Conservation (phyloP, 2,113 vertebrate species). For the Corvus hawaiiensis region DNA sequence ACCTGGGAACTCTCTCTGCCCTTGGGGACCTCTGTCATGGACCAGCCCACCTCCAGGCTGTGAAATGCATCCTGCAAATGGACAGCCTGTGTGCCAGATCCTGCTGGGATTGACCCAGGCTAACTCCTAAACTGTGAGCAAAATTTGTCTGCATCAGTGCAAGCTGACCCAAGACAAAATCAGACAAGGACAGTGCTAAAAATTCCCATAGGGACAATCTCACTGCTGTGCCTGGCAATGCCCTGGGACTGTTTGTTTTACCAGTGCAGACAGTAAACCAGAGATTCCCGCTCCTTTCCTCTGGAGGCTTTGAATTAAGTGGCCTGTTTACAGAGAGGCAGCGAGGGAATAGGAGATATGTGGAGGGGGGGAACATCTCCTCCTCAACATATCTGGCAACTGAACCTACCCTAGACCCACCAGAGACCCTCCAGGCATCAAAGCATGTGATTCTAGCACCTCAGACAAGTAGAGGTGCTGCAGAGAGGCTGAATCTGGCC, state of each 20-base stretch:
- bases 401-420: neutral
- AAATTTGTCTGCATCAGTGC: neutral
- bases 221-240: neutral
- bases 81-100: neutral
- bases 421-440: neutral
- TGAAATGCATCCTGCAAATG: neutral
- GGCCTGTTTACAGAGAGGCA: neutral
- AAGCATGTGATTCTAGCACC: neutral
- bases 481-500: neutral
- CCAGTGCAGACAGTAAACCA: neutral
- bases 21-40: neutral
- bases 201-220: neutral
- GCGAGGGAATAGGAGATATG: rapidly evolving
- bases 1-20: neutral
- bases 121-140: neutral
- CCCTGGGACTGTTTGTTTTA: slow-evolving; percentile 20
- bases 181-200: neutral
- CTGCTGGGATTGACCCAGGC: neutral
- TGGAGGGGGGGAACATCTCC: neutral
- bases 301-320: neutral
- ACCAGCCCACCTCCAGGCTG: neutral
- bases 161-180: neutral
- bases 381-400: neutral
- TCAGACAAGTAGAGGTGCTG: neutral
- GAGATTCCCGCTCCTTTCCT: neutral